Conservation (phyloP, 2,113 vertebrate species). For the Thalassoma bifasciatum region DNA sequence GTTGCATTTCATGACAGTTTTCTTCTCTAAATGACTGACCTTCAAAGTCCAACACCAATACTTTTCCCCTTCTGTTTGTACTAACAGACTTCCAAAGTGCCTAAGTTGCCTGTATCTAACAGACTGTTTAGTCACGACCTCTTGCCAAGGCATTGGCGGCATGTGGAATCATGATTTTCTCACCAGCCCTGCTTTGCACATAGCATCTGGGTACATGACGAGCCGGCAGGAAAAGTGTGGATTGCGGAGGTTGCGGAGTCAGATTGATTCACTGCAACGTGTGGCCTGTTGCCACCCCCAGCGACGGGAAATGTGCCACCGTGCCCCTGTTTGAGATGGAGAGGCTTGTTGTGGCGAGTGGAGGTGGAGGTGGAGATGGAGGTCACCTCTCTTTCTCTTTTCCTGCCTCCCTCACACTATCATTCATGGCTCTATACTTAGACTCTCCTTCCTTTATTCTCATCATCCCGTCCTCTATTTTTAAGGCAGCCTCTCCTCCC, state of each 20-base stretch:
- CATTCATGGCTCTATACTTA: slow-evolving; percentile 68
- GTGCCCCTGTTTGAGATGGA: slow-evolving; percentile 62
- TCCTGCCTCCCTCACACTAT: slow-evolving; percentile 47
- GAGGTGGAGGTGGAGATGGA: slow-evolving; percentile 66
- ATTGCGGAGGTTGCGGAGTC: slow-evolving; percentile 66
- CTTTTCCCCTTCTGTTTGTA: neutral
- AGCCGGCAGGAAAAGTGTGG: slow-evolving; percentile 65
- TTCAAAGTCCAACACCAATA: neutral
- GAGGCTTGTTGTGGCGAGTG: slow-evolving; percentile 62
- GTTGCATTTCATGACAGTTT: neutral
- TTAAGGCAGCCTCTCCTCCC: slow-evolving; percentile 10
- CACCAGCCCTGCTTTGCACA: slow-evolving; percentile 54
- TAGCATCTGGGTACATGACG: slow-evolving; percentile 68
- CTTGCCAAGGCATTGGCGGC: slow-evolving; percentile 17
- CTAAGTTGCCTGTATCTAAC: slow-evolving; percentile 3
- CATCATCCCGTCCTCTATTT: slow-evolving; percentile 55
- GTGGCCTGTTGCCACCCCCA: slow-evolving; percentile 71
- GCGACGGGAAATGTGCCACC: slow-evolving; percentile 66
- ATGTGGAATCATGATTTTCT: slow-evolving; percentile 45
- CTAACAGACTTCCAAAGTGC: neutral
- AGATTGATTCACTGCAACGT: slow-evolving; percentile 72
- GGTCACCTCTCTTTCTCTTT: slow-evolving; percentile 65
- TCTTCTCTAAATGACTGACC: neutral
- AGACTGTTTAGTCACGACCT: slow-evolving; percentile 31
- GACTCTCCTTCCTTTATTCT: slow-evolving; percentile 40